Evolutionary conservation across 2,113 vertebrate species (phyloP).

Genomic region (Neofelis nebulosa): DNA sequence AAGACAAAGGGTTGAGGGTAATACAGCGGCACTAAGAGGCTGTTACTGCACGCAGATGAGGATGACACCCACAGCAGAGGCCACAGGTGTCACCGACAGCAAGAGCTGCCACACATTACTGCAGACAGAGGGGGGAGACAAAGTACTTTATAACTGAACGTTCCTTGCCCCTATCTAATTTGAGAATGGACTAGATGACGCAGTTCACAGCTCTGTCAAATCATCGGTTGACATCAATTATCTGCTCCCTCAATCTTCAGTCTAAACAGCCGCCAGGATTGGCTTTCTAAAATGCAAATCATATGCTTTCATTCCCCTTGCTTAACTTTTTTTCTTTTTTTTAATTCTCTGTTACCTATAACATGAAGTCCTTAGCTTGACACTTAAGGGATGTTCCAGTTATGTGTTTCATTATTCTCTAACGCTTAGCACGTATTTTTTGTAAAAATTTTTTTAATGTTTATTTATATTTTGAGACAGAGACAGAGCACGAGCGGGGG

Average conservation of each 20-base stretch:
- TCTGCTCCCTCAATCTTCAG: not conserved
- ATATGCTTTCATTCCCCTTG: not conserved
- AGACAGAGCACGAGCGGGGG: no score
- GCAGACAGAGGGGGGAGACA: not conserved
- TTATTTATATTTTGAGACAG: no score
- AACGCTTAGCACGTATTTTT: not conserved
- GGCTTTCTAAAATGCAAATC: not conserved
- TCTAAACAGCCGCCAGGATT: not conserved
- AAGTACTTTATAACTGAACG: not conserved
- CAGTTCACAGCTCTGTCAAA: not conserved
- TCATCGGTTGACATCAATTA: not conserved
- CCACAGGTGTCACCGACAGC: not conserved
- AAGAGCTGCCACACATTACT: not conserved
- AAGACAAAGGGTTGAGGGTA: not conserved
- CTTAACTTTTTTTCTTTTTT: not conserved
- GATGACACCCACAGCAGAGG: not conserved
- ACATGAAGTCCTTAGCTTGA: not conserved
- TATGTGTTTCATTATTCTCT: not conserved
- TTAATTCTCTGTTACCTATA: not conserved
- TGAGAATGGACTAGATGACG: not conserved
- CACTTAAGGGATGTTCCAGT: not conserved
- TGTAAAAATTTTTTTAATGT: no score
- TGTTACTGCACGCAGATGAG: not conserved
- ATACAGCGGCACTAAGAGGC: not conserved
- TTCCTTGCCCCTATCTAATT: not conserved